phyloP scores from a whole-genome alignment of 2,113 vertebrate genomes.

The Callocephalon fimbriatum region DNA sequence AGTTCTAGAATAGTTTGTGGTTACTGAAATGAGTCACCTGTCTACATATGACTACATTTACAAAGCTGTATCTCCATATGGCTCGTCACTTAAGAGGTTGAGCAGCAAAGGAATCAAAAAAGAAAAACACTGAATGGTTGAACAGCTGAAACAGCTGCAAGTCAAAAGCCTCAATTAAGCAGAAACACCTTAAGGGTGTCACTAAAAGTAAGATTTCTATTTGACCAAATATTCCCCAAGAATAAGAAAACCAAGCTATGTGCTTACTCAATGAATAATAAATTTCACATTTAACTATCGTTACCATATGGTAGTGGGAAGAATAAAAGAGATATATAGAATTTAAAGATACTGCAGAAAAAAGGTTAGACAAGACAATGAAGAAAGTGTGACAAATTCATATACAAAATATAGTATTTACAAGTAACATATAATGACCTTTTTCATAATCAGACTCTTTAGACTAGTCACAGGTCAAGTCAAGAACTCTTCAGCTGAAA shows the following conservation, averaged over 20 bases:
- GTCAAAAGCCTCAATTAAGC: neutral
- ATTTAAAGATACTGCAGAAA: neutral
- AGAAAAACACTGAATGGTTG: neutral
- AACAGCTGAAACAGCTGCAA: neutral
- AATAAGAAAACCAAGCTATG: neutral
- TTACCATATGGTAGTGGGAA: neutral
- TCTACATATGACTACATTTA: neutral
- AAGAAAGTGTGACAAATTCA: neutral
- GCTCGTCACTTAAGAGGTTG: rapidly evolving
- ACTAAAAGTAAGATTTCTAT: neutral
- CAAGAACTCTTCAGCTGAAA: neutral
- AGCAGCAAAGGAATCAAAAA: neutral
- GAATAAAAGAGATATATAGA: neutral
- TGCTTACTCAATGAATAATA: neutral
- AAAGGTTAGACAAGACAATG: neutral
- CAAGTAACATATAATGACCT: neutral
- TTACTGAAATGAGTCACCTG: neutral
- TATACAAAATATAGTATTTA: neutral
- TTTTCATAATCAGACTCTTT: neutral
- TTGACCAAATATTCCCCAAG: neutral
- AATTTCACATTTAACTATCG: neutral
- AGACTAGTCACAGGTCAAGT: neutral
- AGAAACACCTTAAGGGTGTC: neutral
- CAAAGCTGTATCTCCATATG: neutral
- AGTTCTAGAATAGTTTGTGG: neutral